These are phyloP conservation scores for Ips typographus DNA, from an alignment of 1,140 invertebrate species.

Conservation along the genomic window DNA sequence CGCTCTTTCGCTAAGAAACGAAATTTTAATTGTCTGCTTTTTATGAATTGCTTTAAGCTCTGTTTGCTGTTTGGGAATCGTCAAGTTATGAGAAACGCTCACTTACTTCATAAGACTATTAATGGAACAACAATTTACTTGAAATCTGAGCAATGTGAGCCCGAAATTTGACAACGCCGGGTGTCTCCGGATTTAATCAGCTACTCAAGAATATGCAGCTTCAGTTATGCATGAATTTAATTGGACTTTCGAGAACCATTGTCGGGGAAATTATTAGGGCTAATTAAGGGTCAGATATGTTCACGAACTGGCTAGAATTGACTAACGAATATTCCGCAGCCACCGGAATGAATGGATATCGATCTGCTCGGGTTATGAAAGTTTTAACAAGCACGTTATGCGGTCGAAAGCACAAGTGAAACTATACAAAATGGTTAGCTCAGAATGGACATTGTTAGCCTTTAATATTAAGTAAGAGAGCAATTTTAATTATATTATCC, in stretches of 20 bases:
- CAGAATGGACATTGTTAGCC: no score
- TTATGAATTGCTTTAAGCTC: conserved; percentile 3
- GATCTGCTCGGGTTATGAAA: conserved; percentile 4
- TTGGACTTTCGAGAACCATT: conserved; percentile 29
- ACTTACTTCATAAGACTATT: background rate
- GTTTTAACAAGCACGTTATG: conserved; percentile 19
- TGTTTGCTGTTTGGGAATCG: no score
- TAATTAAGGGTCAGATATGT: conserved; percentile 26
- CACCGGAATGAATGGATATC: conserved; percentile 8
- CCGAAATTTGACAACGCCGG: conserved; percentile 1
- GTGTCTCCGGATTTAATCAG: conserved; percentile 26
- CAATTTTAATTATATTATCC: no score
- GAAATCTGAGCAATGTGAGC: conserved; percentile 9
- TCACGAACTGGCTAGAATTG: conserved; percentile 18
- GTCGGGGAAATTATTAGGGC: conserved; percentile 23
- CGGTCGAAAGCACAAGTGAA: background rate
- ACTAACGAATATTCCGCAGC: conserved; percentile 14
- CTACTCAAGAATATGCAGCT: conserved; percentile 16
- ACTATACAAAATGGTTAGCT: no score
- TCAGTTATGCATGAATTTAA: conserved; percentile 31
- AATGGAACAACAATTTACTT: conserved; percentile 2
- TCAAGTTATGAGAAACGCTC: no score
- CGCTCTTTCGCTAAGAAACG: conserved; percentile 21
- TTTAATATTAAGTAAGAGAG: no score
- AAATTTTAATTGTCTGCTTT: conserved; percentile 27